Conservation (phyloP, 2,797 vertebrate genomes). For the Falco rusticolus region DNA sequence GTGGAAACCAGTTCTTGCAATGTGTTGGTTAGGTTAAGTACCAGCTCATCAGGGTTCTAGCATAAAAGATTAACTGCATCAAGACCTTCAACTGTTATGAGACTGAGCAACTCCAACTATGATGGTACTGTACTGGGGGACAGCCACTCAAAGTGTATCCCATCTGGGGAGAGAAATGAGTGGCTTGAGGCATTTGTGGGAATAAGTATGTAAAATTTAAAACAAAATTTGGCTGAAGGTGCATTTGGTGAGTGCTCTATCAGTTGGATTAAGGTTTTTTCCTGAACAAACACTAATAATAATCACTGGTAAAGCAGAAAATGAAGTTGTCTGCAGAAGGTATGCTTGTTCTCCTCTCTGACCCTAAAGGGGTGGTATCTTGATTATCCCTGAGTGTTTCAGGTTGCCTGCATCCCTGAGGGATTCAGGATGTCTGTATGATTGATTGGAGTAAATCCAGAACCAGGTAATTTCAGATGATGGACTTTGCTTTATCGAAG, state of each 20-base stretch:
- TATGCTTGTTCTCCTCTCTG: neutral
- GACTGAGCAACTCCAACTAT: neutral
- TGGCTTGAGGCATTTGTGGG: neutral
- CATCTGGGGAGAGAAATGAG: neutral
- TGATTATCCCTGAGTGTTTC: neutral
- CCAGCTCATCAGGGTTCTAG: neutral
- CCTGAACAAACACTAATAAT: neutral
- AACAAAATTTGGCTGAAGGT: neutral
- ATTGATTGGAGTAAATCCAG: neutral
- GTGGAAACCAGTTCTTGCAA: neutral
- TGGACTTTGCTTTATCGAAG: neutral
- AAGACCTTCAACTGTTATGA: neutral
- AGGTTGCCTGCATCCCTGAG: neutral
- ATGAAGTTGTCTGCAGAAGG: neutral
- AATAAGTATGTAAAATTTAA: neutral
- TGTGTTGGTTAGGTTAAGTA: neutral
- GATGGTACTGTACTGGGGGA: neutral
- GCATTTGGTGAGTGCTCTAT: neutral
- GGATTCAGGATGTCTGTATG: neutral
- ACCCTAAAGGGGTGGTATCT: neutral
- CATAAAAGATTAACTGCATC: neutral
- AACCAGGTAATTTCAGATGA: neutral
- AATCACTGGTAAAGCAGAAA: neutral
- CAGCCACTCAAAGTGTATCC: neutral
- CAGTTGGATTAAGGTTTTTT: neutral